phyloP scores from a whole-genome alignment of 2,888 invertebrate species.

The Asteroscopus sphinx region DNA sequence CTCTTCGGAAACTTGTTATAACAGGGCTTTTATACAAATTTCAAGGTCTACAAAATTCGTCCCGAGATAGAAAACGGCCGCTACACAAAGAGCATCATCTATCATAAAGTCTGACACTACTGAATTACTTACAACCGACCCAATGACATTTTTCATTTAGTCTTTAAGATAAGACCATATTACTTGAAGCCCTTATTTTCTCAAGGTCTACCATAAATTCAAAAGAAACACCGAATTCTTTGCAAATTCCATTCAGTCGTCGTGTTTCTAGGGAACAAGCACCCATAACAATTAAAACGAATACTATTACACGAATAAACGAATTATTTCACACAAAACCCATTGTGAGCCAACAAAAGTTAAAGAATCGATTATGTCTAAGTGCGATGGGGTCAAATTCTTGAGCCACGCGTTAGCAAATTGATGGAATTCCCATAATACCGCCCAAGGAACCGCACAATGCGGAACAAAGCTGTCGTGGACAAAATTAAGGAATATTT shows the following conservation, averaged over 20 bases:
- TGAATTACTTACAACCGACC: conserved; percentile 42
- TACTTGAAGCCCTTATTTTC: conserved; percentile 27
- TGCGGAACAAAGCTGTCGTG: conserved; percentile 71
- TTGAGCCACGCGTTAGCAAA: conserved; percentile 84
- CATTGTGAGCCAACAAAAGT: conserved; percentile 74
- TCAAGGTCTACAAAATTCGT: conserved; percentile 42
- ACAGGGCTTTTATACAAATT: conserved; percentile 46
- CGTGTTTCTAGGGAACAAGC: conserved; percentile 54
- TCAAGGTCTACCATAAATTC: conserved; percentile 6
- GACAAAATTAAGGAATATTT: conserved; percentile 82
- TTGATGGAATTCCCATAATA: conserved; percentile 87
- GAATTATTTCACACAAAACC: conserved; percentile 83
- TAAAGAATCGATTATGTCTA: conserved; percentile 74
- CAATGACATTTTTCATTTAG: conserved; percentile 48
- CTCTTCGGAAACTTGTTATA: conserved; percentile 36
- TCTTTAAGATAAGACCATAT: conserved; percentile 16
- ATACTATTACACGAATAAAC: conserved; percentile 76
- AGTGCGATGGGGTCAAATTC: conserved; percentile 72
- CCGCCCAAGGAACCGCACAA: conserved; percentile 82
- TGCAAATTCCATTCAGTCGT: conserved; percentile 18
- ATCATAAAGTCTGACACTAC: conserved; percentile 52
- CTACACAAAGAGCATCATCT: conserved; percentile 52
- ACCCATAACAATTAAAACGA: conserved; percentile 81
- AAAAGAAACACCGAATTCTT: conserved; percentile 34
- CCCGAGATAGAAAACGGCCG: conserved; percentile 29